Conservation (phyloP, 2,888 invertebrate species). For the Eretmocerus hayati region DNA sequence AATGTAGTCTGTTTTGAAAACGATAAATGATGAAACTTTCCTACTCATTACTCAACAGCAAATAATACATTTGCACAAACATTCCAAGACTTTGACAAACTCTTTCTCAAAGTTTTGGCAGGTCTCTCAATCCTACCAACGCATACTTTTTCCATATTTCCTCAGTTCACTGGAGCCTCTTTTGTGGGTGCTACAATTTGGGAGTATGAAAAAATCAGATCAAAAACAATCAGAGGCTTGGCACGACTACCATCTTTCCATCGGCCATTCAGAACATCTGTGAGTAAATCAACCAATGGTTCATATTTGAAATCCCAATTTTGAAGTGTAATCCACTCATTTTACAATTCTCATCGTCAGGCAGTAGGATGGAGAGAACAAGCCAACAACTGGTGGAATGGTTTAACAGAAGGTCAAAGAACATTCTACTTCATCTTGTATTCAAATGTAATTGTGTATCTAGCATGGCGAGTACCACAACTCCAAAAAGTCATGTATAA, state of each 20-base stretch:
- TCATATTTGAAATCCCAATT: no score
- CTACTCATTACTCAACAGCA: neutral
- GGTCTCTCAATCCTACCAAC: neutral
- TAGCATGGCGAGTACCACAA: conserved; percentile 71
- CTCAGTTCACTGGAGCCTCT: conserved; percentile 62
- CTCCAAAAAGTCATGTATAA: conserved; percentile 68
- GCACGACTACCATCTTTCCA: conserved; percentile 18
- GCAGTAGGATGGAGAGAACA: conserved; percentile 36
- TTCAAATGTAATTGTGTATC: conserved; percentile 71
- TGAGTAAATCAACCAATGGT: neutral
- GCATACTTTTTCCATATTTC: conserved; percentile 5
- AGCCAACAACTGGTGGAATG: conserved; percentile 62
- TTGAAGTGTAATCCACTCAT: neutral
- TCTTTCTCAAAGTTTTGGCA: no score
- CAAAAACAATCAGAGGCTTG: conserved; percentile 29
- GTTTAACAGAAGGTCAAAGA: conserved; percentile 65
- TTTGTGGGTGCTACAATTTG: conserved; percentile 73
- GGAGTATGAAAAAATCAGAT: conserved; percentile 71
- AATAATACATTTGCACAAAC: no score
- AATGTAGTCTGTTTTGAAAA: neutral
- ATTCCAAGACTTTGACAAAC: no score
- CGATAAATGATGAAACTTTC: neutral
- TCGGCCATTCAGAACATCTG: conserved; percentile 1
- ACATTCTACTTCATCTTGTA: conserved; percentile 74
- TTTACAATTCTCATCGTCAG: conserved; percentile 25